These are phyloP conservation scores for Drosophila lacertosa DNA, from an alignment of 1,140 invertebrate genomes.

Conservation along the genomic window DNA sequence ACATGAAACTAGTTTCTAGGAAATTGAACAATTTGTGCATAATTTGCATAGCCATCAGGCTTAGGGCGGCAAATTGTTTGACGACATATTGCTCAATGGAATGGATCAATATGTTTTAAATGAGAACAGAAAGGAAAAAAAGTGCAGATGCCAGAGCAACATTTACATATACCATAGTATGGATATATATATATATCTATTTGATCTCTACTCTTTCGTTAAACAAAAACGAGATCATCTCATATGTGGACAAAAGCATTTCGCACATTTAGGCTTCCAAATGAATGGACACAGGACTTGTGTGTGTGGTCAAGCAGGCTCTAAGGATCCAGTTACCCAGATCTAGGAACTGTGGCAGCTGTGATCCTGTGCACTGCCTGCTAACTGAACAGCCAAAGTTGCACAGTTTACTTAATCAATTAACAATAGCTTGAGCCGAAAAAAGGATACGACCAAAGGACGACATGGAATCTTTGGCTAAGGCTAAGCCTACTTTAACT, in stretches of 20 bases:
- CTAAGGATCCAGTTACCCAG: constrained; percentile 32
- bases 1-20: constrained; percentile 59
- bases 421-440: constrained; percentile 52
- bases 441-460: constrained; percentile 16
- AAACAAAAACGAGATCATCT: constrained; percentile 75
- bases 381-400: constrained; percentile 72
- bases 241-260: constrained; percentile 69
- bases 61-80: constrained; percentile 80
- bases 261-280: constrained; percentile 75
- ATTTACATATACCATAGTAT: not conserved
- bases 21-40: constrained; percentile 76
- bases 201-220: constrained; percentile 55
- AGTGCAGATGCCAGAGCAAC: constrained; percentile 40
- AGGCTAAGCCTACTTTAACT: constrained; percentile 79
- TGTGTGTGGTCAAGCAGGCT: constrained; percentile 51
- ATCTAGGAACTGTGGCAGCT: constrained; percentile 34
- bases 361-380: constrained; percentile 31
- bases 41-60: constrained; percentile 67
- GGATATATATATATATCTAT: not conserved
- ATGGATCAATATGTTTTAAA: constrained; percentile 61
- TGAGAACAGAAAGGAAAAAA: constrained; percentile 33
- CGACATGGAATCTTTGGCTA: constrained; percentile 3
- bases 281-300: constrained; percentile 55
- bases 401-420: constrained; percentile 68
- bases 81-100: constrained; percentile 81